These are phyloP conservation scores for Gambelia wislizenii DNA, from an alignment of 2,797 vertebrate species.

Conservation along the genomic window DNA sequence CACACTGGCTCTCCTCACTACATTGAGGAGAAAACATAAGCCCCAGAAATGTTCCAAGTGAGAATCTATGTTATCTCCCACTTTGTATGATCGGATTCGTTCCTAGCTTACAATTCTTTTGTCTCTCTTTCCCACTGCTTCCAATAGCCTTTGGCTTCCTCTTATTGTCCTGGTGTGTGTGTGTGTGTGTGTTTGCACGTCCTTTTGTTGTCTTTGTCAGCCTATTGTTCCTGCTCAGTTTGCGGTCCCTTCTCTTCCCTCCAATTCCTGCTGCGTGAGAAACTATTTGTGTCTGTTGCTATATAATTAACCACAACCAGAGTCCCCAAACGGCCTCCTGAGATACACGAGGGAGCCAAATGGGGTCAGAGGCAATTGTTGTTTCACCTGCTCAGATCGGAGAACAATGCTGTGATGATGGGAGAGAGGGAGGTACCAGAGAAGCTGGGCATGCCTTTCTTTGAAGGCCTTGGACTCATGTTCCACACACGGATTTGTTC, in stretches of 20 bases:
- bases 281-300: slow-evolving; percentile 37
- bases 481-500: background rate
- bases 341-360: background rate
- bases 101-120: background rate
- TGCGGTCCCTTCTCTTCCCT: slow-evolving; percentile 7
- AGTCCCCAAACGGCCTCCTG: background rate
- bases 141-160: background rate
- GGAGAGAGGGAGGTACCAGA: background rate
- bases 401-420: background rate
- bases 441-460: background rate
- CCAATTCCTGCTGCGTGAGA: background rate
- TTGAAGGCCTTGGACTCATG: background rate
- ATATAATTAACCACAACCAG: slow-evolving; percentile 22
- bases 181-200: background rate
- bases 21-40: too few relatives aligned
- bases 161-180: background rate
- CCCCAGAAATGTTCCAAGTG: background rate
- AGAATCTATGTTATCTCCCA: too few relatives aligned
- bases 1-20: too few relatives aligned
- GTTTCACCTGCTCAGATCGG: background rate
- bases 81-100: background rate
- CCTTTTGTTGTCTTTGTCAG: background rate
- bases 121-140: background rate
- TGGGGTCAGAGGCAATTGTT: background rate
- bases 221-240: background rate